phyloP scores from a whole-genome alignment of 2,113 vertebrate species.

The Serilophus lunatus region DNA sequence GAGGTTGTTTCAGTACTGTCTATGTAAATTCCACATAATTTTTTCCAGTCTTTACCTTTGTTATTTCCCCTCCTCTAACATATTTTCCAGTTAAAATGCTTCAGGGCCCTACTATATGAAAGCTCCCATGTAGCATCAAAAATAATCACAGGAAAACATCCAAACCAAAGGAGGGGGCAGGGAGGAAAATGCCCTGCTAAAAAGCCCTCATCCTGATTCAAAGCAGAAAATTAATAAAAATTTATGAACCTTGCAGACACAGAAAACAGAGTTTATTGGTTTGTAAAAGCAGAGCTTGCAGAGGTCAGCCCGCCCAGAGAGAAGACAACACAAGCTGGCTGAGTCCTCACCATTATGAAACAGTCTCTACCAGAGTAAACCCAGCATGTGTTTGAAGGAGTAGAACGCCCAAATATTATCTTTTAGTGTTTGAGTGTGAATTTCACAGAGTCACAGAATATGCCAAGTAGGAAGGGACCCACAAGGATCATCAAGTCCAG shows the following conservation, averaged over 20 bases:
- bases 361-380: neutral
- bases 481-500: neutral
- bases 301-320: neutral
- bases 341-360: neutral
- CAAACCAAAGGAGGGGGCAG: neutral
- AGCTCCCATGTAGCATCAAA: neutral
- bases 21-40: accelerated
- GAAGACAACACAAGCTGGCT: neutral
- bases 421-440: neutral
- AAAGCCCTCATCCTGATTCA: neutral
- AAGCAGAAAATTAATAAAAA: neutral
- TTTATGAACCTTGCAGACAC: neutral
- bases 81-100: neutral
- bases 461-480: neutral
- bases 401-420: neutral
- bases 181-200: neutral
- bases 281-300: neutral
- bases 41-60: neutral
- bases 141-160: neutral
- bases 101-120: neutral
- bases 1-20: neutral
- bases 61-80: neutral
- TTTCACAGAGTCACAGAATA: neutral
- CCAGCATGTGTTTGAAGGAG: neutral
- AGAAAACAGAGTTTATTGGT: neutral